Evolutionary conservation across 2,888 invertebrate species (phyloP).

Genomic region (Andrena haemorrhoa): DNA sequence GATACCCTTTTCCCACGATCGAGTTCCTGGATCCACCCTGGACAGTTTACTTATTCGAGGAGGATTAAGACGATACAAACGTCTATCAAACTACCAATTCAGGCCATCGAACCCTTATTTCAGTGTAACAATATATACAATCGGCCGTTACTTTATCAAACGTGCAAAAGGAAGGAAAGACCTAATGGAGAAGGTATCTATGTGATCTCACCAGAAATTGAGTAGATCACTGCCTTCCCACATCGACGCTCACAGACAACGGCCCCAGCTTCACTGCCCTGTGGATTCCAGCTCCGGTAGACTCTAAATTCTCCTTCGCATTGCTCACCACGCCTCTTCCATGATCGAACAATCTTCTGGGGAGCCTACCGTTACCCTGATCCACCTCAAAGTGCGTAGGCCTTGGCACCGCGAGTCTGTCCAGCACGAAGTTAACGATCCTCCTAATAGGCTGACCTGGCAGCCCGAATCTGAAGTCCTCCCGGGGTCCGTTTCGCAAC

Average conservation of each 20-base stretch:
- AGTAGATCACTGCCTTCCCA: slow-evolving; percentile 13
- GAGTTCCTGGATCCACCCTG: not conserved
- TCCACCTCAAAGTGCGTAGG: not conserved
- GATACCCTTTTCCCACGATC: not conserved
- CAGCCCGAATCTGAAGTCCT: not conserved
- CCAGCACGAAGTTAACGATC: not conserved
- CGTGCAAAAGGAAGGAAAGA: not conserved
- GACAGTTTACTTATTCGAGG: slow-evolving; percentile 1
- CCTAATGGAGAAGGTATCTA: not conserved
- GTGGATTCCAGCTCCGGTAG: slow-evolving; percentile 1
- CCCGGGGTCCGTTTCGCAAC: not conserved
- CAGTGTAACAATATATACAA: not conserved
- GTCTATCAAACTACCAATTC: not conserved
- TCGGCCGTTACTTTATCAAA: not conserved
- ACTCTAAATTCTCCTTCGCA: not conserved
- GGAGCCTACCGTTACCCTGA: not conserved
- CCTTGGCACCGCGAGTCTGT: not conserved
- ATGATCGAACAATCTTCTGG: slow-evolving; percentile 13
- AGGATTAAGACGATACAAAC: not conserved
- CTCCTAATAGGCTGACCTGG: slow-evolving; percentile 20
- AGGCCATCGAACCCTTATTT: slow-evolving; percentile 26
- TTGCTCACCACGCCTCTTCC: not conserved
- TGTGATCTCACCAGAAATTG: not conserved
- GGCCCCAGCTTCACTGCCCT: slow-evolving; percentile 11
- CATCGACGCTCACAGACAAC: slow-evolving; percentile 19